These are phyloP conservation scores for Danaus chrysippus DNA, from an alignment of 2,888 invertebrate species.

Conservation along the genomic window DNA sequence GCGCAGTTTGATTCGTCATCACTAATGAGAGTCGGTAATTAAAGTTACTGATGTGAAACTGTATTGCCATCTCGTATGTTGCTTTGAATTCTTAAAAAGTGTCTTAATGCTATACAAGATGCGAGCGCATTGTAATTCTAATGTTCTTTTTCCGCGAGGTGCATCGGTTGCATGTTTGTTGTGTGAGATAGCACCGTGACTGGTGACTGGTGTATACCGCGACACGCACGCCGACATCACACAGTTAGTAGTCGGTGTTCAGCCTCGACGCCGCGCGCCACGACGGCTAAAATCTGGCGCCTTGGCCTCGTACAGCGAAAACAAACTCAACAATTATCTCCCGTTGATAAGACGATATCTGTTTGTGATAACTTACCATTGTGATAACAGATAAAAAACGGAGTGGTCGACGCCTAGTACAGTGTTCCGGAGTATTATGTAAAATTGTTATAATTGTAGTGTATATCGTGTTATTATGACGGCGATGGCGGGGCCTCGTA, in stretches of 20 bases:
- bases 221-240: constrained; percentile 22
- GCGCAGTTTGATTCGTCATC: constrained; percentile 22
- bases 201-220: constrained; percentile 20
- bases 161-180: constrained; percentile 18
- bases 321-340: constrained; percentile 71
- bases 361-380: constrained; percentile 62
- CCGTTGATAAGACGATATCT: constrained; percentile 69
- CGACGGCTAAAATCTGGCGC: constrained; percentile 38
- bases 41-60: constrained; percentile 22
- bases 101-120: constrained; percentile 10
- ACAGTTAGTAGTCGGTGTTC: constrained; percentile 48
- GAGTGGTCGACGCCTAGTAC: constrained; percentile 63
- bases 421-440: constrained; percentile 61
- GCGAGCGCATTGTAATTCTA: constrained; percentile 19
- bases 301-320: constrained; percentile 48
- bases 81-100: constrained; percentile 20
- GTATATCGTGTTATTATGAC: constrained; percentile 55
- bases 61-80: constrained; percentile 17
- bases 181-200: constrained; percentile 5
- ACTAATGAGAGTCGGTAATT: constrained; percentile 25
- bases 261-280: constrained; percentile 58
- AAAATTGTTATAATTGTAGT: constrained; percentile 54
- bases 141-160: constrained; percentile 9
- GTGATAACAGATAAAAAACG: constrained; percentile 71
- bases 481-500: constrained; percentile 65